Base-by-base conservation (phyloP, 2,888 invertebrate genomes). In the Dicranocentrus wangi region DNA sequence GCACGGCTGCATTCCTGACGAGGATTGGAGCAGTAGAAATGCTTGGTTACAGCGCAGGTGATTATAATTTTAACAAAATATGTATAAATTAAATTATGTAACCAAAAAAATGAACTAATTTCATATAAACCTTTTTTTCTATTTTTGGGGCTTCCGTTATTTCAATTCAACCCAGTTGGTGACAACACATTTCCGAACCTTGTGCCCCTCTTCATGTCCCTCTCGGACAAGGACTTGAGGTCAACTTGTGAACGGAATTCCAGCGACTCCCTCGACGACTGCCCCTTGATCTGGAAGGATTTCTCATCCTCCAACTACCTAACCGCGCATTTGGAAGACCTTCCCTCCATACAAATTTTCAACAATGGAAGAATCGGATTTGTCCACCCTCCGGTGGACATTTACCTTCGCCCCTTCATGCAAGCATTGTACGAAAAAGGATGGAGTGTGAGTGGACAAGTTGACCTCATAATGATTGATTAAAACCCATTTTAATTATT, bases 171-270 rank as follows among this genome's bases (percentile, higher is more conserved):
- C n/a, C n/a, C 32, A 81, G 85, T 85, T 15, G 95, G 93, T 7
- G 96, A 96, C 87, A 96, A 97, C 87, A 96, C 96, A 0, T 95
- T 94, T 87, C 95, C 96, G 0, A 98, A 97, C 89, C 88, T 97
- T 65, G 93, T 96, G 91, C 94, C 96, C 0, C 90, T 94, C 43
- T 89, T 95, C 5, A 92, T 93, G 0, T 97, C 96, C 0, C 90
- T 91, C 83, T 91, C 89, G 82, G 66, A 53, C 1, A 69, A 83
- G 19, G 81, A 86, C 15, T 8, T 87, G 1, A 10, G 81, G 21
- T 80, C 82, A 17, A 15, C 58, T 13, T 88, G 87, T 58, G 85
- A 84, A 73, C 78, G 60, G 21, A 86, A 84, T 1, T 79, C 75
- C 0, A 55, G 80, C n/a, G 68, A 84, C 87, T 91, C 91, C 28